A percentile compares a stretch with the other conserved stretches of the same genome.
These are phyloP conservation scores for Channa striata DNA, from an alignment of 2,797 vertebrate species.

Conservation along the genomic window DNA sequence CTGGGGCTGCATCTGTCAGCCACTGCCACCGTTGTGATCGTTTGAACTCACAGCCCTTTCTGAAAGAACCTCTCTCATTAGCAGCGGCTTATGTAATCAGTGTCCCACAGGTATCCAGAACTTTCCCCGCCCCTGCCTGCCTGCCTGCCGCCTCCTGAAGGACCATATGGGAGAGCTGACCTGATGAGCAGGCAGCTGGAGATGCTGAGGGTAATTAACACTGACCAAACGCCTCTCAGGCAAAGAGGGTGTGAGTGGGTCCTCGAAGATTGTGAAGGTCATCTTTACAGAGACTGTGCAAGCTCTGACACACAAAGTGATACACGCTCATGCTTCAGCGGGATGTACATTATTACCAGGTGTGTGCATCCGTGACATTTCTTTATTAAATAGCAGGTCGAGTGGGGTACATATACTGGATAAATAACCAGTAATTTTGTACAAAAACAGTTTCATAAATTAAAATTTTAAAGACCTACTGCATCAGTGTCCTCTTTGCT, in stretches of 20 bases:
- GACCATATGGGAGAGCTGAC: conserved; percentile 76
- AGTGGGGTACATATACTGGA: neutral
- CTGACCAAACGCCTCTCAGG: conserved; percentile 76
- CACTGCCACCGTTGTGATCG: conserved; percentile 78
- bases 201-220: conserved; percentile 79
- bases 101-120: conserved; percentile 81
- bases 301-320: conserved; percentile 25
- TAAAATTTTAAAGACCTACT: conserved; percentile 23
- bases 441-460: conserved; percentile 4
- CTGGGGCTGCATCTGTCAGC: conserved; percentile 82
- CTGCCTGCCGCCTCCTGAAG: conserved; percentile 73
- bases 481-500: conserved; percentile 25
- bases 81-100: conserved; percentile 85
- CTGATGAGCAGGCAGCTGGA: conserved; percentile 81
- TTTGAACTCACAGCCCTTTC: conserved; percentile 83
- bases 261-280: conserved; percentile 79
- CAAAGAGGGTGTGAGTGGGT: conserved; percentile 71
- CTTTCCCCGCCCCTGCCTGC: conserved; percentile 70
- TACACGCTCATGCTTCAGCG: conserved; percentile 8
- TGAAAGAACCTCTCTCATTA: conserved; percentile 83
- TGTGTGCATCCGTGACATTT: conserved; percentile 36
- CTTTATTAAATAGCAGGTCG: conserved; percentile 53
- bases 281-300: conserved; percentile 62
- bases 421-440: conserved; percentile 4
- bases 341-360: conserved; percentile 32